Conservation (phyloP, 2,797 vertebrate genomes). For the Lophura swinhoii region DNA sequence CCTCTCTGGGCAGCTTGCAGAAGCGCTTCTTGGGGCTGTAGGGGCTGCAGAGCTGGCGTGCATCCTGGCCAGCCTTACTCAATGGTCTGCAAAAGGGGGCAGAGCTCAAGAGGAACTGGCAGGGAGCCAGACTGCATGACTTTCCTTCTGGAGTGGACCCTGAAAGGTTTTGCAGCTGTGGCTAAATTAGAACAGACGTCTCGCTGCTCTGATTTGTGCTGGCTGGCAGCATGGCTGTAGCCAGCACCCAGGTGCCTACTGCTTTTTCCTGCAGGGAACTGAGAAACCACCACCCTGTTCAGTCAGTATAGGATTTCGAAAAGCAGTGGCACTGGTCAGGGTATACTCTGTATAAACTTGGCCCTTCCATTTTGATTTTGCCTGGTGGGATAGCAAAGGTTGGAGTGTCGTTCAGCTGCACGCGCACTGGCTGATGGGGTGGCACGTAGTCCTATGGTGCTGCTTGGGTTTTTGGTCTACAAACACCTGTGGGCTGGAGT, state of each 20-base stretch:
- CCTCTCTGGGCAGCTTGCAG: neutral
- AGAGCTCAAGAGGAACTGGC: neutral
- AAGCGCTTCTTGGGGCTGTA: neutral
- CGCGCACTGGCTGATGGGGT: fast-evolving
- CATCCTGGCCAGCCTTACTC: neutral
- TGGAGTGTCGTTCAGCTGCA: neutral
- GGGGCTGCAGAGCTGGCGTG: neutral
- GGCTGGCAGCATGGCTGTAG: fast-evolving
- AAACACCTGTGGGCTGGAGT: neutral
- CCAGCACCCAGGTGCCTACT: neutral
- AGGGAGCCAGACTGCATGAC: fast-evolving
- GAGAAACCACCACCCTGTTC: neutral
- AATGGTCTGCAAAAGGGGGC: neutral
- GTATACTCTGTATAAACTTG: fast-evolving
- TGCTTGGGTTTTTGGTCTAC: neutral
- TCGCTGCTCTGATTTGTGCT: neutral
- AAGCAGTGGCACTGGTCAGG: fast-evolving
- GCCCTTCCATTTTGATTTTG: neutral
- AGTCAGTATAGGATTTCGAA: neutral
- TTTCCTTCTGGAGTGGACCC: neutral
- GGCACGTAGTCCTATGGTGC: neutral
- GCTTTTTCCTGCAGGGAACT: neutral
- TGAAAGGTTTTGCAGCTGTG: neutral
- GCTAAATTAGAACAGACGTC: neutral
- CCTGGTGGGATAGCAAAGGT: neutral